Evolutionary conservation across 2,113 vertebrate genomes (phyloP).

Genomic region (Chaenocephalus aceratus): DNA sequence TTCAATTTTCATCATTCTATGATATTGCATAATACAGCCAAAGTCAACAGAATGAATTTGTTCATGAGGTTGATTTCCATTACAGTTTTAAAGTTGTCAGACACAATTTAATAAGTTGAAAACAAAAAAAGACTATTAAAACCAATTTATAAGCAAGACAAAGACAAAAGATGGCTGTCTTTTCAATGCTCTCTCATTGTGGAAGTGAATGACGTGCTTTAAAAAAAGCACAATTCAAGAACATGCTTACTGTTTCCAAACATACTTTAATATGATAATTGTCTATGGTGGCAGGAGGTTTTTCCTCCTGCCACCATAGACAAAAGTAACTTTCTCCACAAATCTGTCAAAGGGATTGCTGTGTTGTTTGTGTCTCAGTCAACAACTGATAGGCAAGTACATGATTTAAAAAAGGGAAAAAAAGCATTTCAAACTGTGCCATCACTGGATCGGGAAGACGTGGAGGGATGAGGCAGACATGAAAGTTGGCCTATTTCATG

Average conservation of each 20-base stretch:
- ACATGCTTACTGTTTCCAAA: constrained; percentile 9
- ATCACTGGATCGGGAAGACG: constrained; percentile 78
- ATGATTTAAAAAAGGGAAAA: constrained; percentile 33
- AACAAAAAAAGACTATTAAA: neutral
- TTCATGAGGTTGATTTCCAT: neutral
- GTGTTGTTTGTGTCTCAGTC: constrained; percentile 77
- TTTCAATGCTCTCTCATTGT: neutral
- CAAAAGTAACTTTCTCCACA: constrained; percentile 44
- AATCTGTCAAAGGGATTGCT: constrained; percentile 65
- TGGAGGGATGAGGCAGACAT: constrained; percentile 83
- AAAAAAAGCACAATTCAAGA: neutral
- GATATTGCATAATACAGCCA: constrained; percentile 25
- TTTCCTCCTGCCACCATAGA: neutral
- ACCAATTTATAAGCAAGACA: neutral
- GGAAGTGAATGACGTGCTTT: neutral
- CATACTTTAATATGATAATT: constrained; percentile 34
- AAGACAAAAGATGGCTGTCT: neutral
- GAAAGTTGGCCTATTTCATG: constrained; percentile 89
- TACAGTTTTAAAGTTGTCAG: neutral
- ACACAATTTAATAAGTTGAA: neutral
- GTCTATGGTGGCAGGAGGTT: neutral
- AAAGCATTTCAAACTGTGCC: constrained; percentile 76
- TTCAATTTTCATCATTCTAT: constrained; percentile 45
- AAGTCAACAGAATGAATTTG: constrained; percentile 25
- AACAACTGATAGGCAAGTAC: constrained; percentile 73